Evolutionary conservation across 2,888 invertebrate genomes (phyloP), one percentile per base, ranked within the genome.

Genomic region (Polydesmus complanatus): DNA sequence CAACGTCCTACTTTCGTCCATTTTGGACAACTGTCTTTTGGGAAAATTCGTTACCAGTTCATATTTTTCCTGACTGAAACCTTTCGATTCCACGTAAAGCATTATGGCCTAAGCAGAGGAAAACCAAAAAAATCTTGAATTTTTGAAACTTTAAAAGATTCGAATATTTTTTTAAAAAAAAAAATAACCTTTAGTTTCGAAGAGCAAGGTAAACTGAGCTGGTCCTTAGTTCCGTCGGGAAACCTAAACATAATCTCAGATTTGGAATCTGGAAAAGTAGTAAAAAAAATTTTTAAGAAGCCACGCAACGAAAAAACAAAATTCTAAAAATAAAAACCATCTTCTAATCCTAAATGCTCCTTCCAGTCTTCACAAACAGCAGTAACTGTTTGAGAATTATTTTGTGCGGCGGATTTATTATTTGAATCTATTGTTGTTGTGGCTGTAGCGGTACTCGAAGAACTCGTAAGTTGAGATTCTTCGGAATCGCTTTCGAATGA

Each of bases 21-120:
- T 66, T 47, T 70, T 64, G 2, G 74, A 73, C n/a, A 77, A 66
- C 26, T 73, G 70, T 54, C 73, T 66, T 14, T 71, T 68, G 3
- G 77, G 77, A 66, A 73, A 77, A 64, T 73, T 75, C 56, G 76
- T 75, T 23, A 77, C 71, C 50, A 77, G 68, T 68, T 77, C 76
- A 65, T 71, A 76, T 27, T 70, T 67, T 50, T 73, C 72, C 51
- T 68, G 68, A 37, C 70, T 67, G 65, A 68, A 77, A 3, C 76
- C 76, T 64, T 73, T 67, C 19, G 70, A 69, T 21, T 66, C 67
- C 50, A 73, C 72, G 67, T 69, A 77, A 50, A 69, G 64, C 18
- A 72, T 68, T 27, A 76, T 64, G 47, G 75, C 74, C 74, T 75
- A 69, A 21, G 65, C 63, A 55, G 25, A 63, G 25, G 18, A 52